Percentiles rank a stretch among this genome's conserved stretches.
These are phyloP conservation scores for Nasua narica DNA, from an alignment of 2,797 vertebrate species.

Conservation along the genomic window DNA sequence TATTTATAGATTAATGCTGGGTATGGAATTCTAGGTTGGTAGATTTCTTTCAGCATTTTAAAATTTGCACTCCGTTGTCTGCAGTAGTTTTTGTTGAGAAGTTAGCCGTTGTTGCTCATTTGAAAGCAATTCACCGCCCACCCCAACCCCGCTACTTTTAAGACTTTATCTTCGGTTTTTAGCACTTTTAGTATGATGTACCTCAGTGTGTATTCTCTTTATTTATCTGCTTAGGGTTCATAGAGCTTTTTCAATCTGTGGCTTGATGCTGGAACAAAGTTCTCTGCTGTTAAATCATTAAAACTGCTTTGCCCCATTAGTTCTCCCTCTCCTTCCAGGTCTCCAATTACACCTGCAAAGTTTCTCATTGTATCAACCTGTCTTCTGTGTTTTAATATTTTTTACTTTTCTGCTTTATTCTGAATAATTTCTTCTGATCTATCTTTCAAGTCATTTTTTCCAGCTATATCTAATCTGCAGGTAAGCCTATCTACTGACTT, in stretches of 20 bases:
- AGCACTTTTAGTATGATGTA: background rate
- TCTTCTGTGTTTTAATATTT: background rate
- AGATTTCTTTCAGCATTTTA: background rate
- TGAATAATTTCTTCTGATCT: background rate
- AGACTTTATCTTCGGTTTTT: background rate
- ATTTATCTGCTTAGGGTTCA: background rate
- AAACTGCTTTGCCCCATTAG: background rate
- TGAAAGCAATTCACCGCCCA: background rate
- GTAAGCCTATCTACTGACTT: background rate
- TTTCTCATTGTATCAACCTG: background rate
- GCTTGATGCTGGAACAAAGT: background rate
- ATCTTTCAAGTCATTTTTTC: background rate
- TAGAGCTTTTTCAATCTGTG: background rate
- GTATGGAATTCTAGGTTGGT: background rate
- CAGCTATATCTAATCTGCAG: background rate
- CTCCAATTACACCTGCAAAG: background rate
- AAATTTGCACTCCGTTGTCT: background rate
- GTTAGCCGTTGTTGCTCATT: background rate
- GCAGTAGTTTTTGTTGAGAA: background rate
- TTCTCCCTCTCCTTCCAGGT: background rate
- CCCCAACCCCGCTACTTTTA: background rate
- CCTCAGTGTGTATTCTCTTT: background rate
- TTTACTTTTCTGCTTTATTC: background rate
- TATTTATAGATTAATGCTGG: background rate
- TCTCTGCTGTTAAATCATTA: background rate